Percentiles rank a stretch among this genome's conserved stretches.
Evolutionary conservation across 2,113 vertebrate genomes (phyloP).

Genomic region (Puffinus mauretanicus): DNA sequence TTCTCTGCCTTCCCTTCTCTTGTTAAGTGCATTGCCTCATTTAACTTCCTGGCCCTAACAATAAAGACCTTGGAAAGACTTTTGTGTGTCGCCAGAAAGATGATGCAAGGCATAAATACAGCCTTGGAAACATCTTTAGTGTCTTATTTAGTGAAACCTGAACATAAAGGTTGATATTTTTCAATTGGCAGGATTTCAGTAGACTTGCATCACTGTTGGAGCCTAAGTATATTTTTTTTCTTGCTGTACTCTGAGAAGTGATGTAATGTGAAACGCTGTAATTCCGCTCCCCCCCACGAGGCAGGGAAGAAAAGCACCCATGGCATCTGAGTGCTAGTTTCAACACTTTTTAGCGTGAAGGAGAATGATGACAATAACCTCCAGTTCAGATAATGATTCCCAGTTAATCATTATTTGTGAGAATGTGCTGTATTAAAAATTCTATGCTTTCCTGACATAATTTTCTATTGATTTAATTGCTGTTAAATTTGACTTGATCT

Average conservation of each 20-base stretch:
- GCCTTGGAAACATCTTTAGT: conserved; percentile 72
- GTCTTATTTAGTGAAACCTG: conserved; percentile 65
- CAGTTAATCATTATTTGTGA: conserved; percentile 1
- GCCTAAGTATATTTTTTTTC: background rate
- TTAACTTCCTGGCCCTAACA: conserved; percentile 65
- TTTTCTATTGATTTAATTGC: conserved; percentile 16
- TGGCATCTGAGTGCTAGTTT: conserved; percentile 53
- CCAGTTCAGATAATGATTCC: conserved; percentile 33
- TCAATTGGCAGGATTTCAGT: conserved; percentile 71
- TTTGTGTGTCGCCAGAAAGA: conserved; percentile 77
- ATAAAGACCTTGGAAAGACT: conserved; percentile 73
- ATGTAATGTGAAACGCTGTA: conserved; percentile 69
- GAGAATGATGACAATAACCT: background rate
- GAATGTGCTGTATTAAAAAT: background rate
- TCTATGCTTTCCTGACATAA: background rate
- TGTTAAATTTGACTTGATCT: conserved; percentile 30
- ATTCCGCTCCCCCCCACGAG: background rate
- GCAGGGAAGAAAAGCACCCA: conserved; percentile 30
- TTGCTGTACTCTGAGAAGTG: conserved; percentile 44
- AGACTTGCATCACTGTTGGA: conserved; percentile 49
- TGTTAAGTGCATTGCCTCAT: conserved; percentile 47
- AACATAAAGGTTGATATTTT: conserved; percentile 68
- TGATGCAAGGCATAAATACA: conserved; percentile 68
- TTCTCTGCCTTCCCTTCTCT: conserved; percentile 6
- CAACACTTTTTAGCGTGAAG: conserved; percentile 53